Evolutionary conservation across 2,797 vertebrate species (phyloP).

Genomic region (Lithobates pipiens): DNA sequence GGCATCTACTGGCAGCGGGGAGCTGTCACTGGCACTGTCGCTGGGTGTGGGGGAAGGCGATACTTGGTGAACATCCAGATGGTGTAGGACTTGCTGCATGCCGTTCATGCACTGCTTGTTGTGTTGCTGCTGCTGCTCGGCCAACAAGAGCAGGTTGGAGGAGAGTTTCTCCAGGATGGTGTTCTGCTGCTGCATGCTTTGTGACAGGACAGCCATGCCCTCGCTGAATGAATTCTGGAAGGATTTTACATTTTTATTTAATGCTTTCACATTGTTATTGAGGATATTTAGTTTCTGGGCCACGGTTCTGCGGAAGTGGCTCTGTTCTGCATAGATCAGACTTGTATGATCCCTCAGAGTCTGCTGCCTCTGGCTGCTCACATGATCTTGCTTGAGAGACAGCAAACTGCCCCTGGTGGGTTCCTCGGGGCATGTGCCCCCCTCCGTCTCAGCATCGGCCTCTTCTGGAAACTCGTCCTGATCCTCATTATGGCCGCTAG

Average conservation of each 20-base stretch:
- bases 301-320: constrained; percentile 38
- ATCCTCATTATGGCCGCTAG: background rate
- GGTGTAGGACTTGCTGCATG: constrained; percentile 24
- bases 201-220: constrained; percentile 3
- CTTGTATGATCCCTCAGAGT: constrained; percentile 15
- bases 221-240: constrained; percentile 28
- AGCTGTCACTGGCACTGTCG: constrained; percentile 5
- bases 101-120: constrained; percentile 32
- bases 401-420: background rate
- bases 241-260: constrained; percentile 23
- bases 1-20: background rate
- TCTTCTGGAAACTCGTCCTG: background rate
- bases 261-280: constrained; percentile 15
- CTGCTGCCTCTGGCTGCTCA: background rate
- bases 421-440: constrained; percentile 20
- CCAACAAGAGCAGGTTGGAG: constrained; percentile 22
- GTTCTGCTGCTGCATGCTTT: constrained; percentile 35
- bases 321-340: constrained; percentile 40
- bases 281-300: constrained; percentile 27
- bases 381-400: background rate
- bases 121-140: constrained; percentile 39
- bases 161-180: constrained; percentile 24
- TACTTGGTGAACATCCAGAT: background rate
- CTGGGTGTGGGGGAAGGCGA: constrained; percentile 1
- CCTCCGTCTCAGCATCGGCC: background rate